Base-by-base conservation (phyloP, 2,797 vertebrate genomes). In the Tadarida brasiliensis region DNA sequence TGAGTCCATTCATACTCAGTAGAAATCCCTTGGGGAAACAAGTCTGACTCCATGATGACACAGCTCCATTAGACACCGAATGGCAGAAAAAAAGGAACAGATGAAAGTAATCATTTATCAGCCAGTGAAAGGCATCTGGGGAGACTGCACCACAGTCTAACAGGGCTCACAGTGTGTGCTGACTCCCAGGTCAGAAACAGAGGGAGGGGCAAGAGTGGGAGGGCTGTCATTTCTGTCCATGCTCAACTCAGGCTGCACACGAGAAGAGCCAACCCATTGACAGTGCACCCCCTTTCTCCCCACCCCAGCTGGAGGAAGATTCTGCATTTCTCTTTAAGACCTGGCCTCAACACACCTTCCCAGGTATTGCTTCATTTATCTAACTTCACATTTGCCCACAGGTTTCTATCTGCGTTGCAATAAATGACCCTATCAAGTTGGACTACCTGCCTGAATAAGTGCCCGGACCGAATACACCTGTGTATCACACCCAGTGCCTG, bases 281-380 rank as follows among this genome's bases (percentile, higher is more conserved):
- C 0, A 1, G 9, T 6, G 0, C 44, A 35, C 1, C 9, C 44
- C 11, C 15, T 16, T 30, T 0, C 20, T 0, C n/a, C 26, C 22
- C 6, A 15, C 20, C 56, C 33, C 11, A 57, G 35, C 22, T 47
- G 1, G 6, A 56, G 44, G 54, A 84, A 51, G 33, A 33, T 56
- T 84, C 3, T 12, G n/a, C 16, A 33, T 78, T 77, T 92, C 44
- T 82, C n/a, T 49, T 81, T 26, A 28, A 59, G 44, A 59, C 15
- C 4, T 20, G 12, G 24, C 26, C 51, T 90, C 47, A 7, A 24
- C 35, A 80, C 33, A 56, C 39, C 68, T 56, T 30, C 44, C 39
- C 54, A 44, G 19, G 24, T 74, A 95, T 59, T 26, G 49, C 17
- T 76, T 65, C 78, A 35, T 51, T 74, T 54, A 67, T 24, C 63